Base-by-base conservation (phyloP, 1,140 invertebrate genomes). In the Drosophila seguyi region DNA sequence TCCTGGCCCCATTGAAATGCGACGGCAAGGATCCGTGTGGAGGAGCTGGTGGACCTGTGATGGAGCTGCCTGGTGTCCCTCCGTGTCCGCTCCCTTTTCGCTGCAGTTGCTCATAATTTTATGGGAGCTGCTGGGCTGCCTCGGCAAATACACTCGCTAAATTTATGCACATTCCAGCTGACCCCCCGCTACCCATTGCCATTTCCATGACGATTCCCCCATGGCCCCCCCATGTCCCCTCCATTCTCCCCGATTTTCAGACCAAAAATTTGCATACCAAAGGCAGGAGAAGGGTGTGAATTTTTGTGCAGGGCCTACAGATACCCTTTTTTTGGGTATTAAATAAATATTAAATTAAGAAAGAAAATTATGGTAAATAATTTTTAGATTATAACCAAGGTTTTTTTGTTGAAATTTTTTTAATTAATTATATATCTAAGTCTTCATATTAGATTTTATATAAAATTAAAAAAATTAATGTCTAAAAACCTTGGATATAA, bases 91-190 rank as follows among this genome's bases (percentile, higher is more conserved):
- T 58, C 22, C 36, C 74, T 56, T 53, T 39, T 47, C 22, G 56
- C 36, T 79, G 75, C 79, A 82, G 79, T 80, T 80, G 76, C 76
- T 90, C 84, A 88, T 88, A 85, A 90, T 88, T 88, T 88, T 88
- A 88, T 88, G 80, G 77, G 63, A 68, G 81, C 81, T 76, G 61
- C 68, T 29, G 25, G 47, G n/a, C 27, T 74, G 75, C 47, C 61
- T 61, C 50, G 62, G 44, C 58, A 75, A 82, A 86, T 79, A 86
- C 83, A 87, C 79, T 81, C 73, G 66, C 76, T 69, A 79, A 91
- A 92, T 92, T 92, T 92, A 92, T 92, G 85, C 75, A 90, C 90
- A 92, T 92, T 92, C 90, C 82, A 48, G 71, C 39, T 55, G 57
- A 56, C 27, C 39, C 55, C 60, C 61, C 58, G 13, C 29, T 57